Conservation (phyloP, 2,113 vertebrate genomes). For the Australoheros scitulus region DNA sequence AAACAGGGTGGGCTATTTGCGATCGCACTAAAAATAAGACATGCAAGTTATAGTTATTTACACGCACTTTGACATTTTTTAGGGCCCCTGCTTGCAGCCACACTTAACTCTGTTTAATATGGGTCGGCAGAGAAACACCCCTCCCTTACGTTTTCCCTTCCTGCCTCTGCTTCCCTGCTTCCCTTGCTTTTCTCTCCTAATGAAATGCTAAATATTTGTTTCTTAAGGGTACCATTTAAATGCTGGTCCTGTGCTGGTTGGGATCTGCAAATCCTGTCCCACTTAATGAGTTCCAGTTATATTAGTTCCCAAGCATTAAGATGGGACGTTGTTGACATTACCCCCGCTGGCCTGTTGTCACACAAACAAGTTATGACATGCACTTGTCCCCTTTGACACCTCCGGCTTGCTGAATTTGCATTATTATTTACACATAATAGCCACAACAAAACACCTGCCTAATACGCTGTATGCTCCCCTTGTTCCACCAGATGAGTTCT, state of each 20-base stretch:
- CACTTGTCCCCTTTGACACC: conserved; percentile 6
- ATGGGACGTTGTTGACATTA: conserved; percentile 21
- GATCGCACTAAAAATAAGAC: conserved; percentile 43
- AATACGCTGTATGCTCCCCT: background rate
- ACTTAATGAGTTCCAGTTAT: conserved; percentile 46
- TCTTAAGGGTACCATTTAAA: conserved; percentile 55
- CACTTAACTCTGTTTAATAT: conserved; percentile 68
- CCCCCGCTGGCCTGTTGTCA: conserved; percentile 10
- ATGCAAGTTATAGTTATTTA: conserved; percentile 53
- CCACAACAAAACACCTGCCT: background rate
- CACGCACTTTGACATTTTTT: conserved; percentile 72
- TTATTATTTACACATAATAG: background rate
- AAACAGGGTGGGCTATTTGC: conserved; percentile 6
- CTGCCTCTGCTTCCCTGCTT: background rate
- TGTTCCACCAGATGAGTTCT: background rate
- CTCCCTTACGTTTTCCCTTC: background rate
- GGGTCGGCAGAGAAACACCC: conserved; percentile 56
- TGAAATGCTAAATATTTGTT: conserved; percentile 72
- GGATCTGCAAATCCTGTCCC: conserved; percentile 19
- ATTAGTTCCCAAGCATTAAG: conserved; percentile 16
- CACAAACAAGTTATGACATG: background rate
- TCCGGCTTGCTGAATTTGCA: conserved; percentile 8
- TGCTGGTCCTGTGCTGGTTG: conserved; percentile 31
- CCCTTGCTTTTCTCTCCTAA: conserved; percentile 40
- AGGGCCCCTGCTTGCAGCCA: conserved; percentile 59